Base-by-base conservation (phyloP, 2,113 vertebrate species). In the Bujurquina vittata region DNA sequence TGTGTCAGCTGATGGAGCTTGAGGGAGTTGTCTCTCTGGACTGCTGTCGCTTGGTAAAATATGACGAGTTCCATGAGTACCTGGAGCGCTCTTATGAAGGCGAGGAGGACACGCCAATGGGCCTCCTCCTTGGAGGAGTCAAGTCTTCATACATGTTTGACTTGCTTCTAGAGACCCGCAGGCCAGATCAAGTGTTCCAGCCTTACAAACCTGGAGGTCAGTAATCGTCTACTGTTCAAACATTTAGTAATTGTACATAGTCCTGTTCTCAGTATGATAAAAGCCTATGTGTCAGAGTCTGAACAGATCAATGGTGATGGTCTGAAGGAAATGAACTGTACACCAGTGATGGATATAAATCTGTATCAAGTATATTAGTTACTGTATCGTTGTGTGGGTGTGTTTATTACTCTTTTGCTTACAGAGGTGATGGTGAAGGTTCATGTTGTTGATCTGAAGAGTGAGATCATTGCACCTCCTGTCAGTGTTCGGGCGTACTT, bases 121-220 rank as follows among this genome's bases (percentile, higher is more conserved):
- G 98, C 35, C 93, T 98, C 79, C 95, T 99, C 15, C 96, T 99
- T 4, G 98, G 98, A 75, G 98, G 98, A 23, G 97, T 99, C 79
- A 99, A 99, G 88, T 99, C 98, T 84, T 99, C 98, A 0, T 99
- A 99, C 73, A 99, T 99, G 98, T 99, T 99, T 86, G 98, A 99
- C 94, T 94, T 99, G 26, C 95, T 99, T 17, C 87, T 99, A 60
- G 98, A 99, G 95, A 98, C 97, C 2, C 97, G 97, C 82, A 93
- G 95, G 79, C 96, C 97, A 49, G 98, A 99, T 84, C 98, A 99
- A 40, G 83, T 95, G 83, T 99, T 99, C 90, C 98, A 99, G 86
- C 97, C 97, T 81, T 99, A 99, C 80, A 99, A 99, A 92, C 98
- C 98, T 81, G 98, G 98, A 94, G 98, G 98, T 99, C 5, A 2